These are phyloP conservation scores for Oligia fasciuncula DNA, from an alignment of 2,888 invertebrate genomes.

Conservation along the genomic window DNA sequence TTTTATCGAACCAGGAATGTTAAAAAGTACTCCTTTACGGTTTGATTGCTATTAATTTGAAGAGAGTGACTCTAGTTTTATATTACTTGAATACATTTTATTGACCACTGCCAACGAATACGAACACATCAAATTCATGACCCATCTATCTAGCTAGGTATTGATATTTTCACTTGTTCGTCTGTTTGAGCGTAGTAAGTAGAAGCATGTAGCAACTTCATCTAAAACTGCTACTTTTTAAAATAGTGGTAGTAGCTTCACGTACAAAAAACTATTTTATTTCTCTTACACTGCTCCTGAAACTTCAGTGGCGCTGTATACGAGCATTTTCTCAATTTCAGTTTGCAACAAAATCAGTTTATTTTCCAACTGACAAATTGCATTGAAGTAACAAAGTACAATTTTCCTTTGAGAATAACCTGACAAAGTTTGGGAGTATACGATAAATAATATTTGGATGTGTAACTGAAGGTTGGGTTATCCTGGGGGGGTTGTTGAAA, in stretches of 20 bases:
- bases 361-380: slow-evolving; percentile 87
- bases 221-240: slow-evolving; percentile 36
- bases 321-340: slow-evolving; percentile 87
- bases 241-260: slow-evolving; percentile 54
- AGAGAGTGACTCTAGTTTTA: slow-evolving; percentile 68
- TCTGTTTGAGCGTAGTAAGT: slow-evolving; percentile 21
- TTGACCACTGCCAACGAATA: slow-evolving; percentile 36
- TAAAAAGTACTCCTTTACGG: slow-evolving; percentile 68
- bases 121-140: not conserved
- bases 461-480: slow-evolving; percentile 28
- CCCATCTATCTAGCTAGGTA: not conserved
- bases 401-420: slow-evolving; percentile 82
- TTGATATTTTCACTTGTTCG: not conserved
- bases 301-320: slow-evolving; percentile 79
- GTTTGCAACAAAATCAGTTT: slow-evolving; percentile 88
- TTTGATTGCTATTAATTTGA: slow-evolving; percentile 74
- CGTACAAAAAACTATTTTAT: slow-evolving; percentile 78
- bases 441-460: slow-evolving; percentile 68
- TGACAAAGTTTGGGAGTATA: slow-evolving; percentile 77
- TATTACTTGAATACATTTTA: slow-evolving; percentile 68
- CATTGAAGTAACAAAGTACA: slow-evolving; percentile 84
- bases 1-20: slow-evolving; percentile 71
- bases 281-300: slow-evolving; percentile 72
- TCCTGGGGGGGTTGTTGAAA: slow-evolving; percentile 41
- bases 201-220: slow-evolving; percentile 25